Conservation (phyloP, 2,113 vertebrate genomes). For the Oceanites oceanicus region DNA sequence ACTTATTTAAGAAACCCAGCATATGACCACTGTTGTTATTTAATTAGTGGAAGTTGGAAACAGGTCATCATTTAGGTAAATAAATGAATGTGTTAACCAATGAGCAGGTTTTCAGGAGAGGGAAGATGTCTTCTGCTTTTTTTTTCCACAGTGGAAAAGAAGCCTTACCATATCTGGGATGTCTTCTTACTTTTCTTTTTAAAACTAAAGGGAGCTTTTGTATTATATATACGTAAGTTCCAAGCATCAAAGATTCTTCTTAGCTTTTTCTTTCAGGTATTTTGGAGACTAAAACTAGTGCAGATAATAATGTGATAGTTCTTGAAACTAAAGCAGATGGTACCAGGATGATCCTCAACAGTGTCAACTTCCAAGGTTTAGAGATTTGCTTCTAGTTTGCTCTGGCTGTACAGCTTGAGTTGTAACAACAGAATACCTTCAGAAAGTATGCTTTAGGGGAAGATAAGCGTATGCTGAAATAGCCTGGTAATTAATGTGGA, state of each 20-base stretch:
- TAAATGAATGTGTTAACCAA: not conserved
- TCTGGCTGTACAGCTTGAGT: not conserved
- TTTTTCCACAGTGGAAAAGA: not conserved
- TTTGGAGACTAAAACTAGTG: not conserved
- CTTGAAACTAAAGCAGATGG: not conserved
- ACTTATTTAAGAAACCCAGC: not conserved
- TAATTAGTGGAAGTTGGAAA: not conserved
- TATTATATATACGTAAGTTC: not conserved
- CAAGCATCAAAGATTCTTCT: not conserved
- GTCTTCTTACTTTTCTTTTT: not conserved
- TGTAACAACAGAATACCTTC: not conserved
- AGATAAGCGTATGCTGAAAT: not conserved
- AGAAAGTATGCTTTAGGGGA: not conserved
- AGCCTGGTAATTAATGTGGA: slow-evolving; percentile 1
- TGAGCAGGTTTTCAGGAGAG: not conserved
- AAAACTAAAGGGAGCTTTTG: not conserved
- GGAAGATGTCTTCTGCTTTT: not conserved
- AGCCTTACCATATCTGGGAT: not conserved
- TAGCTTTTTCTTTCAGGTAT: not conserved
- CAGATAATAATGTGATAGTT: not conserved
- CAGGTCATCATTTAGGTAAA: not conserved
- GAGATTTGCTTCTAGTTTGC: not conserved
- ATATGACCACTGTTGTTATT: not conserved
- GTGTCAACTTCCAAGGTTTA: not conserved
- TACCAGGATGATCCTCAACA: not conserved